Evolutionary conservation across 2,797 vertebrate genomes (phyloP), one percentile per base, ranked within the genome.

Genomic region (Centroberyx gerrardi): DNA sequence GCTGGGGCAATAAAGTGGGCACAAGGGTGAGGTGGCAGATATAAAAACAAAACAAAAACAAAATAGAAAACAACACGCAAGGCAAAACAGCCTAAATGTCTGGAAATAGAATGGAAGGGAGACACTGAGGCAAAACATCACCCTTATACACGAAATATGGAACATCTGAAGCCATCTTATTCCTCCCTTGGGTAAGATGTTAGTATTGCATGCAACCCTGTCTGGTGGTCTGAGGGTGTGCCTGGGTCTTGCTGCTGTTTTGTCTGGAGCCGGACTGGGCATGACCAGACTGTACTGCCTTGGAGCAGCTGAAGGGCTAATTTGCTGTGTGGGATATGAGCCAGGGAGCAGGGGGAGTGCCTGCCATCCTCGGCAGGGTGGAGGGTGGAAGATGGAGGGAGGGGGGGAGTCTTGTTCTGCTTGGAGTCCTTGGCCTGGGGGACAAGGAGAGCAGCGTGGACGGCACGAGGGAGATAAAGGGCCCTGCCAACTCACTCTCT

Each of bases 231-330:
- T 86, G 85, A 83, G 86, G 88, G 76, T 72, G 84, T 74, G 76
- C 77, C 51, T 0, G 52, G 72, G 81, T 71, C 80, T 87, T 5
- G 4, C 67, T 89, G 76, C 59, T 74, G 83, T 90, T 91, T 87
- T 90, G 91, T 90, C 87, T 92, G 85, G 75, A 88, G 67, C 66
- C 80, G 88, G 76, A 82, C 88, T 77, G 83, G 80, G 85, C 70
- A 88, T 40, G 76, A 87, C 85, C 82, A 83, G 84, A 86, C 82
- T 82, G 85, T 69, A 54, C 89, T 83, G 83, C 79, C 79, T 80
- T 63, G 67, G 76, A 88, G 81, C 82, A 85, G 87, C 83, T 84
- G 74, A 68, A 83, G 68, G 68, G 72, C 62, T 79, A 62, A 84
- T 84, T 82, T 81, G 71, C 69, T 69, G 74, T 67, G 71, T 82